phyloP scores from a whole-genome alignment of 1,140 invertebrate genomes.

The Heterodera schachtii region DNA sequence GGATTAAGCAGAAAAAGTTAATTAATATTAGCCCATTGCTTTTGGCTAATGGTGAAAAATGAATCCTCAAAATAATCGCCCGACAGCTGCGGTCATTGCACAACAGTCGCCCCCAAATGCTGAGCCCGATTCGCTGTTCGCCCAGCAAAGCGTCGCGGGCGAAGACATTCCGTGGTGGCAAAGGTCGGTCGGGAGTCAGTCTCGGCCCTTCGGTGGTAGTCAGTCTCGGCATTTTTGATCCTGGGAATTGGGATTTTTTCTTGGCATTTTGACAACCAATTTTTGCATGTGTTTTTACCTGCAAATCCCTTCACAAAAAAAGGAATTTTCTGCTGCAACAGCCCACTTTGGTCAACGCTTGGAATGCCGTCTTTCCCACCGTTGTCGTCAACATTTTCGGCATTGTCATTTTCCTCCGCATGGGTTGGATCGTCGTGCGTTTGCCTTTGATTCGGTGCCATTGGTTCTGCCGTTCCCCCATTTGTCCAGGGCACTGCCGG shows the following conservation, averaged over 20 bases:
- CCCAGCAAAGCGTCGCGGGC: constrained; percentile 19
- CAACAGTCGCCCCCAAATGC: background rate
- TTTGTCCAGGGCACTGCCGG: constrained; percentile 78
- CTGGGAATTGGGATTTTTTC: background rate
- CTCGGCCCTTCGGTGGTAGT: background rate
- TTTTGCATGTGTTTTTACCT: too few relatives aligned
- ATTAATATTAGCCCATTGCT: too few relatives aligned
- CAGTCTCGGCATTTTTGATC: background rate
- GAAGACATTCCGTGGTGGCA: constrained; percentile 51
- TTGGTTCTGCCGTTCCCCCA: background rate
- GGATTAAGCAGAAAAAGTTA: too few relatives aligned
- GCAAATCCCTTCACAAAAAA: background rate
- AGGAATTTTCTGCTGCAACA: constrained; percentile 85
- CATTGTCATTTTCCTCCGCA: constrained; percentile 90
- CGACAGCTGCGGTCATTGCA: background rate
- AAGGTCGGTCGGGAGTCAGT: constrained; percentile 32
- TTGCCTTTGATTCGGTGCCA: constrained; percentile 4
- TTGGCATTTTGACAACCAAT: too few relatives aligned
- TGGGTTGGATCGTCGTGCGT: constrained; percentile 86
- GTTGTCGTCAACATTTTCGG: constrained; percentile 95
- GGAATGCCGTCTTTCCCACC: constrained; percentile 93
- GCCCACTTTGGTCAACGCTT: constrained; percentile 90
- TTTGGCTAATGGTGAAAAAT: background rate
- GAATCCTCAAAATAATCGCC: background rate
- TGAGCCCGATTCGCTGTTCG: constrained; percentile 38